Percentiles rank a stretch among this genome's conserved stretches.
Conservation (phyloP, 2,888 invertebrate species). For the Teleiodes luculella region DNA sequence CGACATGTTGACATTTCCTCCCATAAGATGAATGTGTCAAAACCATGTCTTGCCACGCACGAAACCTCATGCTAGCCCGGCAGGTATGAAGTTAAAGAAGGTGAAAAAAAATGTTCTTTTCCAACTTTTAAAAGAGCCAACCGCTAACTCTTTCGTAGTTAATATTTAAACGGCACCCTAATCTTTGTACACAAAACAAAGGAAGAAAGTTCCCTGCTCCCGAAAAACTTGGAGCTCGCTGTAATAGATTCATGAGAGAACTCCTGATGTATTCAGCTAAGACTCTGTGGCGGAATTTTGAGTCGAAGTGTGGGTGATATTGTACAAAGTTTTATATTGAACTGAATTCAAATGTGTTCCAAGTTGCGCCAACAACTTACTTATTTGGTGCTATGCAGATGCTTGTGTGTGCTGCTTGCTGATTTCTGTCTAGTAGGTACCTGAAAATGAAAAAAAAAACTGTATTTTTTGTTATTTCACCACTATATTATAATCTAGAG, state of each 20-base stretch:
- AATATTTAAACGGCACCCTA: constrained; percentile 3
- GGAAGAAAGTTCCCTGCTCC: neutral
- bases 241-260: constrained; percentile 35
- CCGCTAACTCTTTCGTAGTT: constrained; percentile 2
- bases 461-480: too few species aligned
- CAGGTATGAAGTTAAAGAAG: too few species aligned
- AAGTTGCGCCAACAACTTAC: neutral
- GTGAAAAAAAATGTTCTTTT: neutral
- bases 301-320: neutral
- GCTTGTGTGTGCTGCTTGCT: neutral
- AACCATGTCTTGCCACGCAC: too few species aligned
- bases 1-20: too few species aligned
- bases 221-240: neutral
- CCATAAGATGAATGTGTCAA: too few species aligned
- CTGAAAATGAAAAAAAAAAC: too few species aligned
- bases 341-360: neutral
- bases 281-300: constrained; percentile 7
- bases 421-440: neutral
- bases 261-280: constrained; percentile 20
- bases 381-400: neutral
- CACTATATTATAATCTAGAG: too few species aligned
- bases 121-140: neutral
- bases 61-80: too few species aligned
- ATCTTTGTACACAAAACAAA: constrained; percentile 1
- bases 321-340: neutral